phyloP scores from a whole-genome alignment of 2,888 invertebrate species.

The Geophilus truncorum region DNA sequence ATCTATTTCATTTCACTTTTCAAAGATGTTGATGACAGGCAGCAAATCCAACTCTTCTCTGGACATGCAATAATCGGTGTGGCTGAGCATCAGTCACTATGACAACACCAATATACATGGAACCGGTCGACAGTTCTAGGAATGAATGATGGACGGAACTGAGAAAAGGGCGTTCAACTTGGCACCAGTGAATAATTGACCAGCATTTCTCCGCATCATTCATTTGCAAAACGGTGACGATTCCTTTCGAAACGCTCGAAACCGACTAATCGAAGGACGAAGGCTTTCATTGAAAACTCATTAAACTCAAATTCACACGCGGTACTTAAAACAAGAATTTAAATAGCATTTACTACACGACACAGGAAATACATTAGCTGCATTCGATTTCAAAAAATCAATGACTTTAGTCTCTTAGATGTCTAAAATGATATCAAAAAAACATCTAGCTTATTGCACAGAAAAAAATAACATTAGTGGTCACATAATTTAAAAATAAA shows the following conservation, averaged over 20 bases:
- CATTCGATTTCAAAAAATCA: too few relatives aligned
- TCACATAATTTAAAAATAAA: too few relatives aligned
- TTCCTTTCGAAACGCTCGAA: not conserved
- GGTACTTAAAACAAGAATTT: too few relatives aligned
- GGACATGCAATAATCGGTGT: not conserved
- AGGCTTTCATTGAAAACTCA: too few relatives aligned
- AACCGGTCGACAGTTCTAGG: not conserved
- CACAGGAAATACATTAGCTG: too few relatives aligned
- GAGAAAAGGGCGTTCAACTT: conserved; percentile 16
- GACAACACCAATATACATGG: conserved; percentile 8
- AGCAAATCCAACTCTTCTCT: not conserved
- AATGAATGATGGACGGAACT: conserved; percentile 16
- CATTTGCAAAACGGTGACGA: not conserved
- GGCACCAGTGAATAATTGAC: conserved; percentile 7
- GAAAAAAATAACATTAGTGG: too few relatives aligned
- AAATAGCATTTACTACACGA: too few relatives aligned
- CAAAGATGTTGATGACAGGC: not conserved
- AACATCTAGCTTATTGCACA: too few relatives aligned
- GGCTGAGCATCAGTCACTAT: not conserved
- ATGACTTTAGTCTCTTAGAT: too few relatives aligned
- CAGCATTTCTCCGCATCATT: not conserved
- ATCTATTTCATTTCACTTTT: not conserved
- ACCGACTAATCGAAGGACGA: not conserved
- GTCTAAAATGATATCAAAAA: too few relatives aligned
- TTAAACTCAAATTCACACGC: too few relatives aligned